Conservation (phyloP, 2,113 vertebrate genomes). For the Pardalotus punctatus region DNA sequence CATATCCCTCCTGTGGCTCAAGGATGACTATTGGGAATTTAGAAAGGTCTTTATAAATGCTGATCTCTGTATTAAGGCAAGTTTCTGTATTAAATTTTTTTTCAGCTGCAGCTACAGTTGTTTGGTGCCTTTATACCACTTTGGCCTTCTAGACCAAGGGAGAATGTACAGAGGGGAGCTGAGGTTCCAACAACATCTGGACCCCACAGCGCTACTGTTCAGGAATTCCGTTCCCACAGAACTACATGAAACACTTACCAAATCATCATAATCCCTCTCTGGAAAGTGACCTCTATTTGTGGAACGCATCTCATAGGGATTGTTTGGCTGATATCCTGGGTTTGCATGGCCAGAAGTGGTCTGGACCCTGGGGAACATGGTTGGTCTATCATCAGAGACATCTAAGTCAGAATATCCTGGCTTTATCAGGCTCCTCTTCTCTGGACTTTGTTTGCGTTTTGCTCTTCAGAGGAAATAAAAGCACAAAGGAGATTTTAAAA, state of each 20-base stretch:
- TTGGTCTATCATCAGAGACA: not conserved
- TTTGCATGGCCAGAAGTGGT: not conserved
- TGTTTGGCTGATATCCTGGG: constrained; percentile 20
- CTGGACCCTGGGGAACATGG: constrained; percentile 42
- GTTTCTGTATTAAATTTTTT: not conserved
- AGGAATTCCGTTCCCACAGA: not conserved
- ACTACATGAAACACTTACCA: constrained; percentile 14
- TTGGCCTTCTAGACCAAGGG: not conserved
- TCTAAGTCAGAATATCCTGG: not conserved
- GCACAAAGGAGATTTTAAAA: not conserved
- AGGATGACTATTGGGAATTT: not conserved
- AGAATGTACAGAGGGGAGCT: not conserved
- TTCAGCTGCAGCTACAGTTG: not conserved
- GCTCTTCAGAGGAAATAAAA: constrained; percentile 8
- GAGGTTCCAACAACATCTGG: not conserved
- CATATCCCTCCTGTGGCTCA: not conserved
- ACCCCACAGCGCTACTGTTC: rapidly evolving
- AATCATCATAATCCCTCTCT: not conserved
- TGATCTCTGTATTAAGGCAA: not conserved
- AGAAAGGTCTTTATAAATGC: not conserved
- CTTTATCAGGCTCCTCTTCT: constrained; percentile 7
- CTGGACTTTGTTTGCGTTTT: not conserved
- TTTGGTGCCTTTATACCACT: not conserved
- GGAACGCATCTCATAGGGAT: not conserved
- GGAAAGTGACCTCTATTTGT: not conserved